Percentiles rank a stretch among this genome's conserved stretches.
These are phyloP conservation scores for Triplophysa siluroides DNA, from an alignment of 2,113 vertebrate genomes.

Conservation along the genomic window DNA sequence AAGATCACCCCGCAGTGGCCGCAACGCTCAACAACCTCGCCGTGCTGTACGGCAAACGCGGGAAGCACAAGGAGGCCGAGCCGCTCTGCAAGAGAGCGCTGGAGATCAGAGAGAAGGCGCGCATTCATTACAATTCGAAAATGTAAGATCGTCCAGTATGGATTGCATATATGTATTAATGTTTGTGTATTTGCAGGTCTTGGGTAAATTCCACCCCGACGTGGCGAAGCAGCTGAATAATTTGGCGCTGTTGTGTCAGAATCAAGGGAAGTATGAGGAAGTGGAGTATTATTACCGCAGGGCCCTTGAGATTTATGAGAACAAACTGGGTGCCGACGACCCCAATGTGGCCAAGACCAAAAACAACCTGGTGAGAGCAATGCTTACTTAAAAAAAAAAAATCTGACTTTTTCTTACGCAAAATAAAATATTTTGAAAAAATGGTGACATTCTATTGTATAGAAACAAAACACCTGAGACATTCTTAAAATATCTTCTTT, in stretches of 20 bases:
- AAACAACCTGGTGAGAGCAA: slow-evolving; percentile 89
- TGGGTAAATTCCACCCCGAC: slow-evolving; percentile 83
- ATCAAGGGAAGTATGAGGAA: slow-evolving; percentile 97
- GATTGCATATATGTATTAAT: neutral
- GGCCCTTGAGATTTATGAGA: slow-evolving; percentile 94
- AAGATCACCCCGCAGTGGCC: slow-evolving; percentile 85
- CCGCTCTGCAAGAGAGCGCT: slow-evolving; percentile 86
- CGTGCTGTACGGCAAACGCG: slow-evolving; percentile 85
- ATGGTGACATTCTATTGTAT: too few species aligned
- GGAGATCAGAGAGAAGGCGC: slow-evolving; percentile 87
- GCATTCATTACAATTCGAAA: neutral
- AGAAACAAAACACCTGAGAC: too few species aligned
- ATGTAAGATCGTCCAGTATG: too few species aligned
- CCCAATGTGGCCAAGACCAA: slow-evolving; percentile 98
- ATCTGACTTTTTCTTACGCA: too few species aligned
- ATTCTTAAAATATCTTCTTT: too few species aligned
- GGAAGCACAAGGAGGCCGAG: slow-evolving; percentile 87
- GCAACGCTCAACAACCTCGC: slow-evolving; percentile 89
- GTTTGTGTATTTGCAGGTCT: slow-evolving; percentile 53
- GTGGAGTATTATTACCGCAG: slow-evolving; percentile 95
- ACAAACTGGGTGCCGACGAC: slow-evolving; percentile 90
- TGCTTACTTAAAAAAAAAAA: too few species aligned
- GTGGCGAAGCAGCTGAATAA: slow-evolving; percentile 99
- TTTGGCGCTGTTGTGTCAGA: slow-evolving; percentile 94
- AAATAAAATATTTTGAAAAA: too few species aligned